Evolutionary conservation across 2,888 invertebrate species (phyloP).

Genomic region (Sinopyrophorus schimmeli): DNA sequence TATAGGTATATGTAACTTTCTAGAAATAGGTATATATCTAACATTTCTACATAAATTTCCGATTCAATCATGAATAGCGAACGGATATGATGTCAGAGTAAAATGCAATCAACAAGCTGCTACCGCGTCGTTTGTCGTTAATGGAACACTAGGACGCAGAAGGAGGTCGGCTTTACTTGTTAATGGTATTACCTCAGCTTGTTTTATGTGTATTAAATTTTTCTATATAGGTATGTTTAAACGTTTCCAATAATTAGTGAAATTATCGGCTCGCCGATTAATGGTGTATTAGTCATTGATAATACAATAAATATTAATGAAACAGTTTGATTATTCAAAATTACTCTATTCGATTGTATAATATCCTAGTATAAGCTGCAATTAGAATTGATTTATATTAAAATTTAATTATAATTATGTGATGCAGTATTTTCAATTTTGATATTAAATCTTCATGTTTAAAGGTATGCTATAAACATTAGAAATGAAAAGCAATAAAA

Average conservation of each 20-base stretch:
- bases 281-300: background rate
- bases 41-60: conserved; percentile 15
- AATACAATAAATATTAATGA: background rate
- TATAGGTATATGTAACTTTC: no score
- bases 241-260: background rate
- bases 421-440: no score
- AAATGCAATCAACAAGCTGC: conserved; percentile 20
- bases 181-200: background rate
- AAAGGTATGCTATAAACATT: no score
- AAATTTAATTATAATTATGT: no score
- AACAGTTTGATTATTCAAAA: background rate
- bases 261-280: background rate
- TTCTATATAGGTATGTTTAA: background rate
- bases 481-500: no score
- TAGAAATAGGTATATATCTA: no score
- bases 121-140: conserved; percentile 3
- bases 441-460: no score
- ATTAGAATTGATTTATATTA: no score
- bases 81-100: conserved; percentile 15
- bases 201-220: background rate
- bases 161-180: conserved; percentile 28
- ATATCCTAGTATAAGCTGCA: no score
- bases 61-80: conserved; percentile 9
- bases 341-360: no score
- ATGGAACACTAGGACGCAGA: conserved; percentile 34